phyloP scores from a whole-genome alignment of 2,113 vertebrate genomes.

The Orycteropus afer region DNA sequence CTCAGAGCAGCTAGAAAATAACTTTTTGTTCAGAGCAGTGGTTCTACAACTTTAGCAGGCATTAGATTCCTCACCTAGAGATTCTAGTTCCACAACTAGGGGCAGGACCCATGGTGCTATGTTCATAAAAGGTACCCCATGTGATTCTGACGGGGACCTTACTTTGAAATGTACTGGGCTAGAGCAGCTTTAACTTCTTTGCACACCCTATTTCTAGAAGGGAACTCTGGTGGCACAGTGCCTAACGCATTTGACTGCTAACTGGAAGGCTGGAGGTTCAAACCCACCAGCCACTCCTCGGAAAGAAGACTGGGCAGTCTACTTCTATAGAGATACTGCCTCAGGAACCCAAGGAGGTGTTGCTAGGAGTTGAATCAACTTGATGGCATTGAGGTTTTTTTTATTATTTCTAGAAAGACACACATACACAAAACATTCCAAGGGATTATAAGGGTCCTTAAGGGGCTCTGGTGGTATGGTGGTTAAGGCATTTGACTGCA shows the following conservation, averaged over 20 bases:
- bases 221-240: too few species aligned
- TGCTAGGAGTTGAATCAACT: too few species aligned
- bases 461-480: too few species aligned
- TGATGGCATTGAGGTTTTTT: too few species aligned
- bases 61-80: not conserved
- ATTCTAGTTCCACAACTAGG: not conserved
- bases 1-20: not conserved
- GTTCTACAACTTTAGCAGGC: constrained; percentile 7
- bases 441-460: too few species aligned
- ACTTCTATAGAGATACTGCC: too few species aligned
- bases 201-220: not conserved
- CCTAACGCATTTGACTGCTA: too few species aligned
- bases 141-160: not conserved
- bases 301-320: too few species aligned
- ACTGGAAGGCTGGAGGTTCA: too few species aligned
- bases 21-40: not conserved
- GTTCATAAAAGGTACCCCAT: not conserved
- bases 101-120: not conserved
- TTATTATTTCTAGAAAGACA: constrained; percentile 1
- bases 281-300: too few species aligned
- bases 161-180: constrained; percentile 28
- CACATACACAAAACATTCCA: not conserved
- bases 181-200: not conserved
- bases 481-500: too few species aligned
- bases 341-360: too few species aligned